Percentiles rank a stretch among this genome's conserved stretches.
Conservation (phyloP, 2,113 vertebrate genomes). For the Aegithalos caudatus region DNA sequence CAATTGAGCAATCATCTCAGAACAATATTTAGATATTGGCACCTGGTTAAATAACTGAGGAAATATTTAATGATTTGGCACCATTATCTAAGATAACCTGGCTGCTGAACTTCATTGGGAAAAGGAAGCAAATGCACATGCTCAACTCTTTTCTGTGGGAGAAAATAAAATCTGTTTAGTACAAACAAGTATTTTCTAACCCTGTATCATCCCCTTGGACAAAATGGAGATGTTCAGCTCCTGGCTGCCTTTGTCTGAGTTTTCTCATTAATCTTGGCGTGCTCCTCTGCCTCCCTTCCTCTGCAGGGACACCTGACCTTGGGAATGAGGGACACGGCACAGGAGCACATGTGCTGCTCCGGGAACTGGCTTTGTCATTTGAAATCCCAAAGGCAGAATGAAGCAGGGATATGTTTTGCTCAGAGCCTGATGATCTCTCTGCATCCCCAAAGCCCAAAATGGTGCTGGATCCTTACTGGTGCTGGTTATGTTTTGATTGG, state of each 20-base stretch:
- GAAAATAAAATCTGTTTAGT: neutral
- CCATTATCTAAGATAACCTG: neutral
- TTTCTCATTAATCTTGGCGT: neutral
- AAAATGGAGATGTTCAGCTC: neutral
- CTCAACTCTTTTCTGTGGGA: neutral
- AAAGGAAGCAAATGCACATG: neutral
- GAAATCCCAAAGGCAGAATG: neutral
- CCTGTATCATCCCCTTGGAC: neutral
- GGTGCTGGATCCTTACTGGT: neutral
- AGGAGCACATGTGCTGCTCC: fast-evolving
- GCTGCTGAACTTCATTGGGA: neutral
- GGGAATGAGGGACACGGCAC: fast-evolving
- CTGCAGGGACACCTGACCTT: neutral
- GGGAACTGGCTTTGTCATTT: neutral
- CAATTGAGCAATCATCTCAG: neutral
- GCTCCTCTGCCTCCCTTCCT: neutral
- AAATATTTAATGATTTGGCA: constrained; percentile 2
- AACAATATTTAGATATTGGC: too few species aligned
- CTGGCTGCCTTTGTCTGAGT: neutral
- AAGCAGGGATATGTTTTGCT: neutral
- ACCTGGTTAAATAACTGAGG: too few species aligned
- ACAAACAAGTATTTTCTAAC: neutral
- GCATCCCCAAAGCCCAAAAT: neutral
- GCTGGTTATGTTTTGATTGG: neutral
- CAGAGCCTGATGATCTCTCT: neutral